Base-by-base conservation (phyloP, 2,888 invertebrate species). In the Norana najaformis region DNA sequence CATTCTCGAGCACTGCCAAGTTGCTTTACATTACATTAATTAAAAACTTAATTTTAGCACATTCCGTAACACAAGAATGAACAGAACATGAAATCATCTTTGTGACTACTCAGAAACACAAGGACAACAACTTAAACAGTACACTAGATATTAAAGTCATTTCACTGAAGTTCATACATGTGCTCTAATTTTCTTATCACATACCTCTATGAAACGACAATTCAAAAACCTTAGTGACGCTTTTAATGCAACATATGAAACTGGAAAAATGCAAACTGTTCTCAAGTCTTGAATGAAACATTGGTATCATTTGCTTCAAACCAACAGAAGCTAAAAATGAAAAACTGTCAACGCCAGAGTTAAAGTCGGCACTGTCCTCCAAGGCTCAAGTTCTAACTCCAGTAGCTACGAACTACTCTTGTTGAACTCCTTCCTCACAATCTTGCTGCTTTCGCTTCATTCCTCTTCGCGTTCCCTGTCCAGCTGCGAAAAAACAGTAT, bases 301-400 rank as follows among this genome's bases (percentile, higher is more conserved):
- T n/a, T n/a, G 30, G 6, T 69, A n/a, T 69, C n/a, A 6, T 4
- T 30, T 69, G 69, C 69, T 69, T 69, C 69, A 69, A 47, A 69
- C 69, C 6, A n/a, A 69, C 53, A 69, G n/a, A 69, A 69, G n/a
- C 69, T 1, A n/a, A 69, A 69, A 69, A n/a, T 5, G 69, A 69
- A 69, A 69, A 69, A 69, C 69, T n/a, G 69, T 69, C 69, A 69
- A 69, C 69, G n/a, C 69, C 69, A 69, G n/a, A 69, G 69, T 69
- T 69, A 69, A 69, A 47, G 11, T 69, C n/a, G n/a, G 30, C 69
- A 69, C 69, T 69, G n/a, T 69, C 13, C 30, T 69, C 30, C 30
- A 69, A 69, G 69, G n/a, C n/a, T 69, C 69, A 69, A 69, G 69
- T 69, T 69, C 47, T n/a, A n/a, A n/a, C n/a, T 47, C 23, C 47